These are phyloP conservation scores for Cosmia pyralina DNA, from an alignment of 2,888 invertebrate species.

Conservation along the genomic window DNA sequence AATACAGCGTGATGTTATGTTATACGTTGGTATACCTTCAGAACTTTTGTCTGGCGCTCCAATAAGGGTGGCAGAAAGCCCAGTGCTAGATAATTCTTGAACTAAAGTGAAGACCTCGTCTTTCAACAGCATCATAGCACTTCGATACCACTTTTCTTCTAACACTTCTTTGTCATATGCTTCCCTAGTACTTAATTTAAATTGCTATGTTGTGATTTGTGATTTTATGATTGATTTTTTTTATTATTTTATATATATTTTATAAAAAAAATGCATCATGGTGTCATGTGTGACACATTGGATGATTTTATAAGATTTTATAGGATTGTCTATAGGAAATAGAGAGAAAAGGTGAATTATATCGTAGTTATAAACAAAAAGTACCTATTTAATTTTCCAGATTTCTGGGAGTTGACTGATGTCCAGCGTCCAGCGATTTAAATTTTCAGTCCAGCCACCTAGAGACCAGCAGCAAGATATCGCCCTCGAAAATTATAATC, in stretches of 20 bases:
- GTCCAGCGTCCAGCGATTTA: neutral
- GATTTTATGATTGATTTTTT: neutral
- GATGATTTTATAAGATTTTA: neutral
- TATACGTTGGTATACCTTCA: slow-evolving; percentile 38
- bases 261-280: neutral
- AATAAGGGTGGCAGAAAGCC: slow-evolving; percentile 15
- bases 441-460: neutral
- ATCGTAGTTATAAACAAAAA: neutral
- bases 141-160: neutral
- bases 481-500: too few relatives aligned
- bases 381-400: neutral
- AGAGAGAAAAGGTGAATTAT: neutral
- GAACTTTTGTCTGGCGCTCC: neutral
- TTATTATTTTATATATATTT: neutral
- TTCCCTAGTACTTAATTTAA: neutral
- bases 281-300: neutral
- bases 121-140: slow-evolving; percentile 27
- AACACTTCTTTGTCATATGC: neutral
- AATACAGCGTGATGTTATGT: neutral
- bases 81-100: slow-evolving; percentile 12
- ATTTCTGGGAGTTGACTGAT: neutral
- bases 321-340: neutral
- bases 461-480: too few relatives aligned
- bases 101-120: slow-evolving; percentile 35
- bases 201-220: neutral